phyloP scores from a whole-genome alignment of 2,113 vertebrate genomes.

The Mus spicilegus region DNA sequence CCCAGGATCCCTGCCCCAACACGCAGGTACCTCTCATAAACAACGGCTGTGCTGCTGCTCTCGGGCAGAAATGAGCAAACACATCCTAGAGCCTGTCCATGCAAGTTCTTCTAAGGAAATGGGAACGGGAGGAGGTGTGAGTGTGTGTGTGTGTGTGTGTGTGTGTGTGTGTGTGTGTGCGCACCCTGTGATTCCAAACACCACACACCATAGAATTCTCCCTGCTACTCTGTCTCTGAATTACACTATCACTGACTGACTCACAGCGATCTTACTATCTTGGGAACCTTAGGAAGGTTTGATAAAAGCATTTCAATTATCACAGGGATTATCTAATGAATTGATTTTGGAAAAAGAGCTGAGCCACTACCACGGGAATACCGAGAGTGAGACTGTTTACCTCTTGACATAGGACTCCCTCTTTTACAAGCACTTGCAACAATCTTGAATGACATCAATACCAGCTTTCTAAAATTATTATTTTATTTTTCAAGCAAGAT shows the following conservation, averaged over 20 bases:
- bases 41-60: conserved; percentile 3
- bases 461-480: neutral
- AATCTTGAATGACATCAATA: neutral
- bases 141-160: neutral
- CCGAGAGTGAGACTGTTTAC: neutral
- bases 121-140: neutral
- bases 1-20: conserved; percentile 72
- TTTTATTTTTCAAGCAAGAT: neutral
- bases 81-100: conserved; percentile 26
- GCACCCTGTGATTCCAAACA: conserved; percentile 14
- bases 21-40: conserved; percentile 63
- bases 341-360: conserved; percentile 55
- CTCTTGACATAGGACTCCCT: neutral
- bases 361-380: neutral
- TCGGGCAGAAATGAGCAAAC: neutral
- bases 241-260: conserved; percentile 63
- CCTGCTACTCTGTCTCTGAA: conserved; percentile 25
- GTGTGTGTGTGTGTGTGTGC: neutral
- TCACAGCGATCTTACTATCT: conserved; percentile 73
- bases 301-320: conserved; percentile 56
- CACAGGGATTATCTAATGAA: conserved; percentile 33
- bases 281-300: conserved; percentile 72
- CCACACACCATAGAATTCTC: neutral
- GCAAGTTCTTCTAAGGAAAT: conserved; percentile 46
- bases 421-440: rapidly evolving